Conservation (phyloP, 2,888 invertebrate species). For the Odontomyia ornata region DNA sequence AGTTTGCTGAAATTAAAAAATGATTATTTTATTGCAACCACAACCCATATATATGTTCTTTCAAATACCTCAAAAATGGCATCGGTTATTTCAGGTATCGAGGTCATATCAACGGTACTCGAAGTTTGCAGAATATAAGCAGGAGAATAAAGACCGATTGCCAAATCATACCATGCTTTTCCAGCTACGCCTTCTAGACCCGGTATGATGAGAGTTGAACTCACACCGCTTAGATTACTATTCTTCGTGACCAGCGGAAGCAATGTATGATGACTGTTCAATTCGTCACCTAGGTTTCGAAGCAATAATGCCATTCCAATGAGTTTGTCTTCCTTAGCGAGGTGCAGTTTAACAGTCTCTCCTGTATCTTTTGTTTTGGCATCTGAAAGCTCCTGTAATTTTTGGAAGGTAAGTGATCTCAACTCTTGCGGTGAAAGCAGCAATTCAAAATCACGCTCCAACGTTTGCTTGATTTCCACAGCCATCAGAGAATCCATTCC, state of each 20-base stretch:
- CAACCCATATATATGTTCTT: background rate
- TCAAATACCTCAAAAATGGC: constrained; percentile 56
- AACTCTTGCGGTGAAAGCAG: constrained; percentile 87
- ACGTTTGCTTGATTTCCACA: constrained; percentile 92
- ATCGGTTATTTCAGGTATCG: constrained; percentile 56
- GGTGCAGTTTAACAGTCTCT: constrained; percentile 58
- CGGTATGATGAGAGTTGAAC: constrained; percentile 67
- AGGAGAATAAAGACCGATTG: constrained; percentile 54
- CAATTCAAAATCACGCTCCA: constrained; percentile 89
- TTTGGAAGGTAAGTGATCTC: constrained; percentile 76
- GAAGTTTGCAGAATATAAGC: constrained; percentile 59
- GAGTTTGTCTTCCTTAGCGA: constrained; percentile 56
- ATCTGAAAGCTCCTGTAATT: constrained; percentile 60
- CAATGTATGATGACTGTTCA: constrained; percentile 66
- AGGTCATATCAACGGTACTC: constrained; percentile 55
- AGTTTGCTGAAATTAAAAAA: constrained; percentile 64
- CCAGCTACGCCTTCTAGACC: constrained; percentile 75
- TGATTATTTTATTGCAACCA: background rate
- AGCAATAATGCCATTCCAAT: constrained; percentile 69
- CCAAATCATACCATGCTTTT: constrained; percentile 60
- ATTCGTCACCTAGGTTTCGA: constrained; percentile 72
- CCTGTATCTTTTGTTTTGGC: constrained; percentile 55
- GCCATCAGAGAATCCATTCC: constrained; percentile 98
- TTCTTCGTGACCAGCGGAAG: constrained; percentile 67
- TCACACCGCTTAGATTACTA: constrained; percentile 56